phyloP scores from a whole-genome alignment of 2,888 invertebrate species.

The Cerceris ruficornis region DNA sequence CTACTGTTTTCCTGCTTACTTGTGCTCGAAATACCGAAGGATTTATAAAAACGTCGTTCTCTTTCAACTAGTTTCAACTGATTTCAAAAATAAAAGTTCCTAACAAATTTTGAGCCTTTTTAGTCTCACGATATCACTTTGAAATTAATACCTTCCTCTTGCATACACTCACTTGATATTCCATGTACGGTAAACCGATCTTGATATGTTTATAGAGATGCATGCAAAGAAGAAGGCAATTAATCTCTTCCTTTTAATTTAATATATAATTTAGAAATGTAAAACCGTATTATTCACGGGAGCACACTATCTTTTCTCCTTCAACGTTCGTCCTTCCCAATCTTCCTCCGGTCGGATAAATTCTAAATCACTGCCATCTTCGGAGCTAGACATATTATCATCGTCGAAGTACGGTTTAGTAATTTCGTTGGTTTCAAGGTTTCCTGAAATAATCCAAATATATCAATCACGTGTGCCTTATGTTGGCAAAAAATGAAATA shows the following conservation, averaged over 20 bases:
- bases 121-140: neutral
- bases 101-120: neutral
- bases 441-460: neutral
- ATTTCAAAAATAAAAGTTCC: neutral
- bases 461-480: neutral
- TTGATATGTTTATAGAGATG: neutral
- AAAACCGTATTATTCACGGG: too few relatives aligned
- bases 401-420: slow-evolving; percentile 88
- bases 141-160: neutral
- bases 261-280: too few relatives aligned
- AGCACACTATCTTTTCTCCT: slow-evolving; percentile 47
- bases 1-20: too few relatives aligned
- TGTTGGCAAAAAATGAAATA: neutral
- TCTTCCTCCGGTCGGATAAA: slow-evolving; percentile 81
- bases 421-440: slow-evolving; percentile 36
- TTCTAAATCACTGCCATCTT: slow-evolving; percentile 85
- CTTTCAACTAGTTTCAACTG: neutral
- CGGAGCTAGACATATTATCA: slow-evolving; percentile 85
- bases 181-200: too few relatives aligned
- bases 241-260: neutral
- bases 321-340: slow-evolving; percentile 66
- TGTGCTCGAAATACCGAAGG: too few relatives aligned
- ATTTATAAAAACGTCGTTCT: neutral
- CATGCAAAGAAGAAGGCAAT: neutral
- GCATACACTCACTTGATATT: neutral